These are phyloP conservation scores for Archegozetes longisetosus DNA, from an alignment of 1,140 invertebrate genomes.

Conservation along the genomic window DNA sequence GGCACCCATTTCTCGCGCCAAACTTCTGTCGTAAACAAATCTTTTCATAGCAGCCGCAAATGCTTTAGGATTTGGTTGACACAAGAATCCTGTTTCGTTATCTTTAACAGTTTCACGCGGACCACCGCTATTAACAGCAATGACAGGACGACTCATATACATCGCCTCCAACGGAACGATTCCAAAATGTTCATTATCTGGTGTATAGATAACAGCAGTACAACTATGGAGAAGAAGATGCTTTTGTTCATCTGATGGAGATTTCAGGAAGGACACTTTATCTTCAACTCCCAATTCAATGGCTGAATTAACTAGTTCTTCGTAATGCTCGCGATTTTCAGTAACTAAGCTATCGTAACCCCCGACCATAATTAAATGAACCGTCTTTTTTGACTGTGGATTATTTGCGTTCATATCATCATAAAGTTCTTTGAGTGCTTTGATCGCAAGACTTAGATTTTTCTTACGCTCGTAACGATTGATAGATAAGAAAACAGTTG, in stretches of 20 bases:
- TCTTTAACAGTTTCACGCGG: constrained; percentile 81
- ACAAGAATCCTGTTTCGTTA: constrained; percentile 75
- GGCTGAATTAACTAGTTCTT: constrained; percentile 51
- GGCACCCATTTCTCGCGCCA: constrained; percentile 46
- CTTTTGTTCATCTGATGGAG: constrained; percentile 69
- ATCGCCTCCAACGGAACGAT: constrained; percentile 99
- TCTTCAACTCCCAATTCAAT: constrained; percentile 47
- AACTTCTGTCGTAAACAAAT: constrained; percentile 38
- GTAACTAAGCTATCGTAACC: constrained; percentile 79
- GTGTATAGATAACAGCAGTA: constrained; percentile 79
- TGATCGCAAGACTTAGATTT: constrained; percentile 65
- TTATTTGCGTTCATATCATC: neutral
- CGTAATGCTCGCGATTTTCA: constrained; percentile 77
- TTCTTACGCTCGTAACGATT: constrained; percentile 98
- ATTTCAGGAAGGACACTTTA: constrained; percentile 66
- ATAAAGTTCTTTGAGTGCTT: constrained; percentile 46
- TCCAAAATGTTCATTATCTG: constrained; percentile 94
- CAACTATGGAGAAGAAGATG: constrained; percentile 54
- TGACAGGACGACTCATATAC: constrained; percentile 78
- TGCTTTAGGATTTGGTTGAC: constrained; percentile 42
- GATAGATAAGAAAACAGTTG: constrained; percentile 63
- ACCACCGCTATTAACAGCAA: constrained; percentile 88
- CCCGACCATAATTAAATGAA: constrained; percentile 83
- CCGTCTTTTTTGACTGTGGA: constrained; percentile 30
- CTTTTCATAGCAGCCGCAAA: constrained; percentile 64